Evolutionary conservation across 1,140 invertebrate species (phyloP).

Genomic region (Mactra quadrangularis): DNA sequence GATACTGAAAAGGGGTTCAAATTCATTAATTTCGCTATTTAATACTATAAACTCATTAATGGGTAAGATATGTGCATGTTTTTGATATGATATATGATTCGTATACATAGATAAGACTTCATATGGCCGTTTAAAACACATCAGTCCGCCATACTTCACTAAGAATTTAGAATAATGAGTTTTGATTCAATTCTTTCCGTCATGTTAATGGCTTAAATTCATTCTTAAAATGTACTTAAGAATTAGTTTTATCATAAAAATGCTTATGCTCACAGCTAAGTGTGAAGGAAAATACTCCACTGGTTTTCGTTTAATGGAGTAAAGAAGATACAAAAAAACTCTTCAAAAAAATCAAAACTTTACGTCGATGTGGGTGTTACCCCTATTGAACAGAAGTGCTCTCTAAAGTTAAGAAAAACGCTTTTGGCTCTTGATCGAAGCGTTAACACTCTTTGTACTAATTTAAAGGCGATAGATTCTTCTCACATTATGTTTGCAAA

Average conservation of each 20-base stretch:
- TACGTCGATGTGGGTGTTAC: background rate
- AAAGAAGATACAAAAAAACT: background rate
- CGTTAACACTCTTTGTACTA: background rate
- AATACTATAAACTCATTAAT: constrained; percentile 10
- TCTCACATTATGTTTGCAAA: constrained; percentile 7
- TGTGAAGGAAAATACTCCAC: background rate
- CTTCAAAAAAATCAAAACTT: background rate
- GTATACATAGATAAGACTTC: background rate
- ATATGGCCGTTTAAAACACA: constrained; percentile 32
- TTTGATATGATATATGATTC: constrained; percentile 20
- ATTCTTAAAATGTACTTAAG: constrained; percentile 17
- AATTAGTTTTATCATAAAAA: constrained; percentile 18
- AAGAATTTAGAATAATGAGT: constrained; percentile 12
- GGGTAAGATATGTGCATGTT: constrained; percentile 26
- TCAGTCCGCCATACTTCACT: background rate
- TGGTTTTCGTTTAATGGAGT: background rate
- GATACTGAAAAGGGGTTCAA: background rate
- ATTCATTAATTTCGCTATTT: background rate
- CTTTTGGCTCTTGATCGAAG: background rate
- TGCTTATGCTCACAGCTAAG: constrained; percentile 25
- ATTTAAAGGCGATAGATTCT: background rate
- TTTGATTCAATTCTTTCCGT: background rate
- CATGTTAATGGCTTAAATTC: constrained; percentile 18
- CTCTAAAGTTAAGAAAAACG: no score
- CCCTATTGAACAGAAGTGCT: no score